Base-by-base conservation (phyloP, 2,888 invertebrate genomes). In the Ornithoptera priamus region DNA sequence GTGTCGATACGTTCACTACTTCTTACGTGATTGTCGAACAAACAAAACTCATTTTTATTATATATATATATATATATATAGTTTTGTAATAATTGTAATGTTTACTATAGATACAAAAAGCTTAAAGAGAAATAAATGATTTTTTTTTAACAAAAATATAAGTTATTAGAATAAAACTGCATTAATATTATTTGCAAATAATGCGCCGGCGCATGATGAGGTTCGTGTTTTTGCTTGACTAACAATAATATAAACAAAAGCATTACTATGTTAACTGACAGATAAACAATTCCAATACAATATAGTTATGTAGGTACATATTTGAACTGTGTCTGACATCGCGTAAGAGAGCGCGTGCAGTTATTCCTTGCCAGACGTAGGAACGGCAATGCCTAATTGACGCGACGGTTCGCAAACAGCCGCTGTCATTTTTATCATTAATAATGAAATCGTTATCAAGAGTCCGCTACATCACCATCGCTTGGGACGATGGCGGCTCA, bases 381-480 rank as follows among this genome's bases (percentile, higher is more conserved):
- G 62, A 59, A 50, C 59, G 65, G 65, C 46, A 57, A 62, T 66
- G 62, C 22, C 62, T 66, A 66, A 70, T 70, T 70, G 69, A 58
- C 58, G 53, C 62, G 79, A 72, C 77, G 70, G 75, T 73, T 78
- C 81, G 81, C 78, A 82, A 83, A 81, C 81, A 81, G 80, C 78
- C 71, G 71, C 75, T 81, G 82, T 80, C 81, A 82, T 82, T 84
- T 87, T 89, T 89, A 90, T 90, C 88, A 87, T 86, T 85, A 81
- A 82, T 88, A 85, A 86, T 84, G 81, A 81, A 74, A 78, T 78
- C 78, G 85, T 89, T 89, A 90, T 89, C 90, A 86, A 82, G 83
- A 80, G 81, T 73, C 83, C 86, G 85, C 87, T 15, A 60, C 85
- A 81, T 84, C 85, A 72, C 75, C 74, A 79, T 81, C 81, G 79